phyloP scores from a whole-genome alignment of 92 coral and sea anemone species.

The Porites lobata region DNA sequence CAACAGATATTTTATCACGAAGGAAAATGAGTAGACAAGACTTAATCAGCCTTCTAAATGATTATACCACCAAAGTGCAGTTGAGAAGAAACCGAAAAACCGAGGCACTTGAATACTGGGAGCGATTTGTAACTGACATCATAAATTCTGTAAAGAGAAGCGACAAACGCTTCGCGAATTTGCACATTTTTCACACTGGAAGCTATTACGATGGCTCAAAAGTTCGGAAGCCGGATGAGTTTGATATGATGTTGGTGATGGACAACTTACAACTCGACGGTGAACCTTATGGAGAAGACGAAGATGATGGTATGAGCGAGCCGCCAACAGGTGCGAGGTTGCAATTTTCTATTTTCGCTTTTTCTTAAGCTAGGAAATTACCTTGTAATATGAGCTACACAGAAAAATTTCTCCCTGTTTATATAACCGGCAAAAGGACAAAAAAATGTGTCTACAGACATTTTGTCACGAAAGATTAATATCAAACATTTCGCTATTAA shows the following conservation, averaged over 20 bases:
- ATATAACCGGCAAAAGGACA: too few species aligned
- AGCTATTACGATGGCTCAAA: slow-evolving; percentile 83
- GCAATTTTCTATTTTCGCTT: background rate
- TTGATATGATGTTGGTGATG: slow-evolving; percentile 78
- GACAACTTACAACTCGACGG: slow-evolving; percentile 32
- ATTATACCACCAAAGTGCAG: slow-evolving; percentile 46
- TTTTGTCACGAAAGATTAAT: too few species aligned
- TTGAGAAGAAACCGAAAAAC: slow-evolving; percentile 24
- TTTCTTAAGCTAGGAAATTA: background rate
- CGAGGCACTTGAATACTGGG: slow-evolving; percentile 60
- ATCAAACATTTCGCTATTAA: too few species aligned
- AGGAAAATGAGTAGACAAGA: background rate
- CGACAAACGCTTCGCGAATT: slow-evolving; percentile 48
- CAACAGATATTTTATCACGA: background rate
- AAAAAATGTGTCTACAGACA: too few species aligned
- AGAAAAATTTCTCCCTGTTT: too few species aligned
- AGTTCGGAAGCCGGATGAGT: slow-evolving; percentile 75
- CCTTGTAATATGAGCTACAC: too few species aligned
- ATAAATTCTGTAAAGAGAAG: slow-evolving; percentile 26
- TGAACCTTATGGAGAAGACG: slow-evolving; percentile 34
- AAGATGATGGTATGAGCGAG: slow-evolving; percentile 13
- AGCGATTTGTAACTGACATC: slow-evolving; percentile 46
- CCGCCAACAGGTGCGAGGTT: slow-evolving; percentile 50
- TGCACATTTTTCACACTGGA: slow-evolving; percentile 42
- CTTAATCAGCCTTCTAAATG: slow-evolving; percentile 34